Conservation (phyloP, 2,797 vertebrate genomes). For the Artibeus jamaicensis region DNA sequence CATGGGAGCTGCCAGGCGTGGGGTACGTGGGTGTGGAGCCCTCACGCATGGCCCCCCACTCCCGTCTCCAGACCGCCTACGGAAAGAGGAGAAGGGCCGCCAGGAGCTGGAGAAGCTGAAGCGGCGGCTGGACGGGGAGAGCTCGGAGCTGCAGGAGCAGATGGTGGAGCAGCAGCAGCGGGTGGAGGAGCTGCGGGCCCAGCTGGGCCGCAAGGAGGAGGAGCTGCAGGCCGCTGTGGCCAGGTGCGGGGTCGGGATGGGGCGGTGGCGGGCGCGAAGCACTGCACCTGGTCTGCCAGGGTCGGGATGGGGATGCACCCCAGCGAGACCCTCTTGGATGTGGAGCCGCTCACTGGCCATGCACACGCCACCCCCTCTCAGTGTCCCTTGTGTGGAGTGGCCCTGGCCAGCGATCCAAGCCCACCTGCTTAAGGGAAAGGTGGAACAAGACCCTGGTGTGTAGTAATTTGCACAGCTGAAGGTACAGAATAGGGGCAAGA, state of each 20-base stretch:
- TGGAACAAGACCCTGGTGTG: too few relatives aligned
- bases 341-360: neutral
- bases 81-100: slow-evolving; percentile 93
- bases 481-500: accelerated
- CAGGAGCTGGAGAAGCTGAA: slow-evolving; percentile 93
- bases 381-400: neutral
- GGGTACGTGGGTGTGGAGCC: neutral
- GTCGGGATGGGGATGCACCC: accelerated
- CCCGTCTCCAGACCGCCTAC: slow-evolving; percentile 88
- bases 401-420: neutral
- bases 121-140: slow-evolving; percentile 90
- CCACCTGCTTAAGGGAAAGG: neutral
- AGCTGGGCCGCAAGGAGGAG: slow-evolving; percentile 90
- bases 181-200: slow-evolving; percentile 86
- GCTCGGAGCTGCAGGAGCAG: slow-evolving; percentile 92
- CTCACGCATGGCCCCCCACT: accelerated
- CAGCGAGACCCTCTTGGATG: neutral
- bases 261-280: accelerated
- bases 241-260: slow-evolving; percentile 77
- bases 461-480: too few relatives aligned
- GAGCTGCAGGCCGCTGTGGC: slow-evolving; percentile 91
- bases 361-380: accelerated
- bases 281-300: accelerated
- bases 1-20: neutral
- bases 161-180: slow-evolving; percentile 89